Evolutionary conservation across 2,113 vertebrate genomes (phyloP).

Genomic region (Chionis minor): DNA sequence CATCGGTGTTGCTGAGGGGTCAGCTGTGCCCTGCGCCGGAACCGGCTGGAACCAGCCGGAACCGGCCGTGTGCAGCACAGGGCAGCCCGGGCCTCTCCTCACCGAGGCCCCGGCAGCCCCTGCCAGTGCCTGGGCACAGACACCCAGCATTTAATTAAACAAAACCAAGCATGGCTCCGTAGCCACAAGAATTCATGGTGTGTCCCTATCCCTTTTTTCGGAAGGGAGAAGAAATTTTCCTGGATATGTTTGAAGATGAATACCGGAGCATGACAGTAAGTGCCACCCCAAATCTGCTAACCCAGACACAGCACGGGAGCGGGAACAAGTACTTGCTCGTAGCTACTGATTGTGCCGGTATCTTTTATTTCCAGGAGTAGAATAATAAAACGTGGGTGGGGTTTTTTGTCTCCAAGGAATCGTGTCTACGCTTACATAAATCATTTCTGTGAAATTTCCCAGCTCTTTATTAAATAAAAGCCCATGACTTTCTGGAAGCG

Average conservation of each 20-base stretch:
- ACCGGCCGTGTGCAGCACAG: accelerated
- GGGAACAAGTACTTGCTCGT: neutral
- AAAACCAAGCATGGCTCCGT: neutral
- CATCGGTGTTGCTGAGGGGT: neutral
- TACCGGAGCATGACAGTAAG: conserved; percentile 96
- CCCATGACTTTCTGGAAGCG: neutral
- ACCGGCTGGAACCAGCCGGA: too few relatives aligned
- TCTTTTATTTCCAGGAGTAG: neutral
- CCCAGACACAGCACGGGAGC: neutral
- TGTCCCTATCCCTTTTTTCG: neutral
- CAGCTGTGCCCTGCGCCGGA: neutral
- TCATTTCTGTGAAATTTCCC: neutral
- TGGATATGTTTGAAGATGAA: conserved; percentile 99
- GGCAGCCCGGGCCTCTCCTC: accelerated
- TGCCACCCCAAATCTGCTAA: neutral
- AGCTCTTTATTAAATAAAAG: neutral
- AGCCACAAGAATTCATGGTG: neutral
- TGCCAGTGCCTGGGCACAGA: neutral
- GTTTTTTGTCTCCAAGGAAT: neutral
- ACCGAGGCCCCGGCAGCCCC: neutral
- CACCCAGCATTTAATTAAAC: neutral
- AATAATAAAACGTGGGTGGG: neutral
- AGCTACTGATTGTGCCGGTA: neutral
- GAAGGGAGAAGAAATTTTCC: conserved; percentile 97
- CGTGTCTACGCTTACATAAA: neutral